phyloP scores from a whole-genome alignment of 2,113 vertebrate genomes.

The Sphaerodactylus townsendi region DNA sequence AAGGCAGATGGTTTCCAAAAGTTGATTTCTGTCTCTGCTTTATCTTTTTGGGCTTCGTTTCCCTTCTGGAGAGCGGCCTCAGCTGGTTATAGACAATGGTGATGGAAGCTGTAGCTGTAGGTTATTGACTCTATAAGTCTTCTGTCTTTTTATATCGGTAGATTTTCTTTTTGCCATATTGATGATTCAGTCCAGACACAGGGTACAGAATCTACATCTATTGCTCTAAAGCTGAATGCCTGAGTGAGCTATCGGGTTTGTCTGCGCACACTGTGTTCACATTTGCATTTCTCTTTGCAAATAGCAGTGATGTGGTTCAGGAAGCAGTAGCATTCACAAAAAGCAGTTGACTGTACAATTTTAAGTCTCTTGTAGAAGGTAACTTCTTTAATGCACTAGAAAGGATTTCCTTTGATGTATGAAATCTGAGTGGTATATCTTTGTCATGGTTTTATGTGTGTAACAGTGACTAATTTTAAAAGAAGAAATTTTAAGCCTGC shows the following conservation, averaged over 20 bases:
- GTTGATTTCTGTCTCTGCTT: conserved; percentile 21
- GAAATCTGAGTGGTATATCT: conserved; percentile 50
- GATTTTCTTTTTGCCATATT: conserved; percentile 45
- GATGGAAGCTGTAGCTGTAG: conserved; percentile 30
- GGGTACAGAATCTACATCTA: conserved; percentile 40
- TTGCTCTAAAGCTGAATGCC: conserved; percentile 14
- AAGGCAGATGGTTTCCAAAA: conserved; percentile 25
- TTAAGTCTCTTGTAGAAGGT: conserved; percentile 35
- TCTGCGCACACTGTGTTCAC: neutral
- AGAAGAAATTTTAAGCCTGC: neutral
- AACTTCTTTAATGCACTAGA: neutral
- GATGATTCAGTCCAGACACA: conserved; percentile 33
- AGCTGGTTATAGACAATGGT: conserved; percentile 20
- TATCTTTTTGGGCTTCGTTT: conserved; percentile 4
- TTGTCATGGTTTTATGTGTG: neutral
- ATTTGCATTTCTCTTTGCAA: conserved; percentile 62
- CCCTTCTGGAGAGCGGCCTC: neutral
- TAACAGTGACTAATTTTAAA: neutral
- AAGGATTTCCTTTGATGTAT: conserved; percentile 1
- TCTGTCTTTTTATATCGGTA: conserved; percentile 36
- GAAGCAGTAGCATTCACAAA: neutral
- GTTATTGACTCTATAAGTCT: conserved; percentile 45
- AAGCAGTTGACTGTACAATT: neutral
- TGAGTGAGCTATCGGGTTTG: conserved; percentile 13
- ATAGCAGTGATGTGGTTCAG: conserved; percentile 50